Conservation (phyloP, 2,797 vertebrate species). For the Ctenosaura bakeri region DNA sequence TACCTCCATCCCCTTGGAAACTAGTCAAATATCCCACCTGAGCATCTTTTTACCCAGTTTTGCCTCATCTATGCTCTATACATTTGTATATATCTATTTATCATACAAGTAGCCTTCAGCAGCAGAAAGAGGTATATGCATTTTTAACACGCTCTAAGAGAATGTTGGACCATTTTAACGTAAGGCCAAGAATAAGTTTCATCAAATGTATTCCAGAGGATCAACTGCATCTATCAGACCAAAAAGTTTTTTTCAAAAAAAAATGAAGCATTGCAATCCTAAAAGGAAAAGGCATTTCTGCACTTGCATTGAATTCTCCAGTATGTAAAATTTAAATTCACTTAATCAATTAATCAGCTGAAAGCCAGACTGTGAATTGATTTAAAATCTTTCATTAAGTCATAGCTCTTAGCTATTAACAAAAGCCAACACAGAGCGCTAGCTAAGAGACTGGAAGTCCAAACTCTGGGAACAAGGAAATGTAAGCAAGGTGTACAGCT, state of each 20-base stretch:
- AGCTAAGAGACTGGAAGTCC: neutral
- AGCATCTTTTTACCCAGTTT: too few relatives aligned
- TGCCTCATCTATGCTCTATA: too few relatives aligned
- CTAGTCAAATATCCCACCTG: too few relatives aligned
- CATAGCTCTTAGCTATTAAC: neutral
- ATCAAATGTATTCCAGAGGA: neutral
- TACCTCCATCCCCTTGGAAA: too few relatives aligned
- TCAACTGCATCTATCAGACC: neutral
- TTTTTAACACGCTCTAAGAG: neutral
- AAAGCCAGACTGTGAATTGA: neutral
- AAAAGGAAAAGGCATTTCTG: neutral
- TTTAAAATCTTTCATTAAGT: slow-evolving; percentile 8
- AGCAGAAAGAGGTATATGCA: too few relatives aligned
- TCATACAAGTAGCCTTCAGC: too few relatives aligned
- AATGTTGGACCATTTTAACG: neutral
- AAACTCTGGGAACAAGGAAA: neutral
- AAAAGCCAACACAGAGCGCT: neutral
- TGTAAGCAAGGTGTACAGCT: neutral
- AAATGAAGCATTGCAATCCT: neutral
- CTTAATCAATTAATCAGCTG: neutral
- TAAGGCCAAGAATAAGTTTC: neutral
- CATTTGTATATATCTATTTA: too few relatives aligned
- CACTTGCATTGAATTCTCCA: neutral
- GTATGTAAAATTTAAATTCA: slow-evolving; percentile 4
- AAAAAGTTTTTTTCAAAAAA: neutral